These are phyloP conservation scores for Sminthurinus aureus DNA, from an alignment of 2,888 invertebrate species.

Conservation along the genomic window DNA sequence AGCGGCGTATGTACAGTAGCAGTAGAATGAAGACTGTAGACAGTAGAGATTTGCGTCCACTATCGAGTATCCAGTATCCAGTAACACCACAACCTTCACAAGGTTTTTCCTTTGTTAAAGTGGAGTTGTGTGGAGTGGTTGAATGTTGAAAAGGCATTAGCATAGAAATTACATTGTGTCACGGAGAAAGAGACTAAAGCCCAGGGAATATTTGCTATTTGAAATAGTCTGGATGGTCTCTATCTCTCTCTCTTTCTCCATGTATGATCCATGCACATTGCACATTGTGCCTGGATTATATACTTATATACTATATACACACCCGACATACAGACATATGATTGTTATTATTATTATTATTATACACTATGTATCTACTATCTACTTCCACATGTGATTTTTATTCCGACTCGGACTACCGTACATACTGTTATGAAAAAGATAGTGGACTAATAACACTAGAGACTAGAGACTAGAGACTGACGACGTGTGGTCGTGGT, in stretches of 20 bases:
- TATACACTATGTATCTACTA: no score
- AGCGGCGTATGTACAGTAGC: slow-evolving; percentile 16
- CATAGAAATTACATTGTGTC: slow-evolving; percentile 60
- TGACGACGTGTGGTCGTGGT: neutral
- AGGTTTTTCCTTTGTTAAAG: no score
- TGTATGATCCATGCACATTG: neutral
- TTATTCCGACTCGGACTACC: neutral
- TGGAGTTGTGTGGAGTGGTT: neutral
- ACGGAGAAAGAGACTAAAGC: slow-evolving; percentile 42
- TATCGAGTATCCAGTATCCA: neutral
- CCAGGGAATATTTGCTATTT: slow-evolving; percentile 43
- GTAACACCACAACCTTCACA: no score
- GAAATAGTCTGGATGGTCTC: neutral
- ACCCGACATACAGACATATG: neutral
- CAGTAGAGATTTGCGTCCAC: slow-evolving; percentile 39
- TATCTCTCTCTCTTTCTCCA: neutral
- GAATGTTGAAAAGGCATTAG: slow-evolving; percentile 49
- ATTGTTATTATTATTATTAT: no score
- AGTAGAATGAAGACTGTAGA: slow-evolving; percentile 8
- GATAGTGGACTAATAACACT: no score
- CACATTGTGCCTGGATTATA: no score
- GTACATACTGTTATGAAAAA: neutral
- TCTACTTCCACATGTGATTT: neutral
- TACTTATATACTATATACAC: neutral
- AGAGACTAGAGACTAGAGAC: neutral